Conservation (phyloP, 2,113 vertebrate species). For the Scophthalmus maximus region DNA sequence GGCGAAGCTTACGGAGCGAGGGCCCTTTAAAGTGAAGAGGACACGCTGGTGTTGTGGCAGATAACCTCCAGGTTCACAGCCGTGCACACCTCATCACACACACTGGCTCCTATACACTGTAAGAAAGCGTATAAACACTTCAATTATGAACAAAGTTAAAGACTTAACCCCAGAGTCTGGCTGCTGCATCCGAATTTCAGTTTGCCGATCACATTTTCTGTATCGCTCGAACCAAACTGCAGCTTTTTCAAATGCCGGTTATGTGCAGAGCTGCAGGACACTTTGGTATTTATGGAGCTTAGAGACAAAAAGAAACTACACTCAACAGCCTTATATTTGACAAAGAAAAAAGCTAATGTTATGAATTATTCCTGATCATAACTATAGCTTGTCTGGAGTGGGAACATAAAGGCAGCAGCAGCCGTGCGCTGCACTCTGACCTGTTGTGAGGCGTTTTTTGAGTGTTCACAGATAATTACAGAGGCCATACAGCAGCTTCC, state of each 20-base stretch:
- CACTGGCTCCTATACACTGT: too few species aligned
- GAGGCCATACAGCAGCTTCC: slow-evolving; percentile 92
- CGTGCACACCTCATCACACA: neutral
- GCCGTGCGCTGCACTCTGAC: slow-evolving; percentile 53
- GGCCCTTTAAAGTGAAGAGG: slow-evolving; percentile 46
- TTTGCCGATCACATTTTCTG: neutral
- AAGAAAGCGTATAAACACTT: slow-evolving; percentile 9
- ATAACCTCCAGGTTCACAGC: too few species aligned
- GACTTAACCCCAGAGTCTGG: neutral
- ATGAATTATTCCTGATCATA: slow-evolving; percentile 60
- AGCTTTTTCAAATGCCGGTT: slow-evolving; percentile 22
- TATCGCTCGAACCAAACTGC: neutral
- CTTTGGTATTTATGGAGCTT: slow-evolving; percentile 20
- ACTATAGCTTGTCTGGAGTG: slow-evolving; percentile 42
- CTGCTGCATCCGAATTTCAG: too few species aligned
- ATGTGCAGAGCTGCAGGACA: too few species aligned
- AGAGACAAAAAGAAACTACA: neutral
- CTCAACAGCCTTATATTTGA: neutral
- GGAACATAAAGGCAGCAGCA: slow-evolving; percentile 64
- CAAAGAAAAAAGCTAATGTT: neutral
- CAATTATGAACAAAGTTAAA: neutral
- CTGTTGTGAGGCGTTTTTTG: slow-evolving; percentile 55
- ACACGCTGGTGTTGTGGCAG: slow-evolving; percentile 17
- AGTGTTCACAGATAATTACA: slow-evolving; percentile 89
- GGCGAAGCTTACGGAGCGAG: slow-evolving; percentile 70